Percentiles rank a stretch among this genome's conserved stretches.
phyloP scores from a whole-genome alignment of 2,888 invertebrate genomes.

The Exocentrus adspersus region DNA sequence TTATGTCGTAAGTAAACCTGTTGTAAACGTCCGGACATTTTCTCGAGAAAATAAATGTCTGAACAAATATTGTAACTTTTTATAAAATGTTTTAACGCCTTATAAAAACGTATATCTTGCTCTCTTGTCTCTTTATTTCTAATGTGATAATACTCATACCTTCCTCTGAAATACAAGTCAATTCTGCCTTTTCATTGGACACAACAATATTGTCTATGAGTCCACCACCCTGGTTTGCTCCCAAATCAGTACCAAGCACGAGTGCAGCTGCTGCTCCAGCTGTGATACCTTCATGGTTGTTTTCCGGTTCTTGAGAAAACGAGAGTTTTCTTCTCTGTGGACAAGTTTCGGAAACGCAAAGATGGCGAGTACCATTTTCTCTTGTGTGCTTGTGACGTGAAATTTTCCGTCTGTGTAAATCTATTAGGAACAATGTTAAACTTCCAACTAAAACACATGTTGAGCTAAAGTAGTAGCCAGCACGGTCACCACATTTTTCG shows the following conservation, averaged over 20 bases:
- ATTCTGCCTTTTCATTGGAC: constrained; percentile 73
- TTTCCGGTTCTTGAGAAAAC: constrained; percentile 70
- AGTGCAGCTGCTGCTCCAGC: constrained; percentile 67
- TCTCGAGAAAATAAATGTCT: too few species aligned
- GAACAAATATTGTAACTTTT: too few species aligned
- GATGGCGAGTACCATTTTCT: constrained; percentile 68
- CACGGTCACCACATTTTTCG: constrained; percentile 78
- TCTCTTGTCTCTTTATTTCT: too few species aligned
- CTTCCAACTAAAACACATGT: constrained; percentile 81
- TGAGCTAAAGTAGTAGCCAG: constrained; percentile 86
- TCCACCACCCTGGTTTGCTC: constrained; percentile 58
- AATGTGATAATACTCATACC: too few species aligned
- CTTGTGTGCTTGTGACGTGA: constrained; percentile 76
- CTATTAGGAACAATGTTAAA: constrained; percentile 81
- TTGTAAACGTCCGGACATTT: too few species aligned
- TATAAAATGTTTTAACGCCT: too few species aligned
- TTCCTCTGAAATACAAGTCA: constrained; percentile 87
- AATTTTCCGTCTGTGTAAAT: constrained; percentile 78
- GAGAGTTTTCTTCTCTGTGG: constrained; percentile 69
- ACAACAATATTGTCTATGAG: constrained; percentile 65
- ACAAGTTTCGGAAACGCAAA: constrained; percentile 69
- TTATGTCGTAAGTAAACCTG: too few species aligned
- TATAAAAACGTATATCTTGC: too few species aligned
- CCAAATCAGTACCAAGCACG: constrained; percentile 66
- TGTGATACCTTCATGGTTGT: constrained; percentile 65